These are phyloP conservation scores for Uropetala carovei DNA, from an alignment of 2,888 invertebrate species.

Conservation along the genomic window DNA sequence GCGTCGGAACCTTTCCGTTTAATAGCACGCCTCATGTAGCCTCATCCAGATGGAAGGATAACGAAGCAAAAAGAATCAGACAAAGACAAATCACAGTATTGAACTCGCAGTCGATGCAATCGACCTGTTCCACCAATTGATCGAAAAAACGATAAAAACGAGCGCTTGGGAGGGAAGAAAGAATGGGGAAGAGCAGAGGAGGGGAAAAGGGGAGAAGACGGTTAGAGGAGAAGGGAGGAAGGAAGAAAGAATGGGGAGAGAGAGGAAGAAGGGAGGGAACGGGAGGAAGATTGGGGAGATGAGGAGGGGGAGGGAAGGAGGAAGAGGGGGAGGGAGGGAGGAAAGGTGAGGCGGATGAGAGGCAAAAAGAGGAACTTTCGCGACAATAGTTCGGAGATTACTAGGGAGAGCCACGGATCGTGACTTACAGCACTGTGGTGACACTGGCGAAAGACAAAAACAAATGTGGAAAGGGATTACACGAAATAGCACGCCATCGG, in stretches of 20 bases:
- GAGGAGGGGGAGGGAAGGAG: too few species aligned
- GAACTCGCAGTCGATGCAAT: neutral
- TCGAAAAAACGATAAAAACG: neutral
- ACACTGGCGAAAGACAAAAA: slow-evolving; percentile 50
- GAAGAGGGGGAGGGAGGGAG: neutral
- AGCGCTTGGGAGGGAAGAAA: neutral
- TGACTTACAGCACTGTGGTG: slow-evolving; percentile 58
- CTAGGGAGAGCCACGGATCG: slow-evolving; percentile 22
- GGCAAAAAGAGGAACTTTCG: neutral
- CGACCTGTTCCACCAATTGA: neutral
- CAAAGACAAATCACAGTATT: neutral
- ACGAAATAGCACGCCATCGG: slow-evolving; percentile 52
- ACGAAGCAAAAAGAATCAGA: neutral
- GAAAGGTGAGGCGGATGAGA: neutral
- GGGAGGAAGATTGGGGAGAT: neutral
- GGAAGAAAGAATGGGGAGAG: neutral
- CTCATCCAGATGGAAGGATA: neutral
- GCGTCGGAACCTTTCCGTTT: too few species aligned
- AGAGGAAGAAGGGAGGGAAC: neutral
- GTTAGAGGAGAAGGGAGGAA: too few species aligned
- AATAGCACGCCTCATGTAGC: too few species aligned
- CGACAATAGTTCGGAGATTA: slow-evolving; percentile 11
- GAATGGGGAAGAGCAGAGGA: neutral
- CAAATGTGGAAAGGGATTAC: slow-evolving; percentile 56
- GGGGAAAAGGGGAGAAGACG: neutral